Conservation (phyloP, 2,888 invertebrate genomes). For the Ceratothoa steindachneri region DNA sequence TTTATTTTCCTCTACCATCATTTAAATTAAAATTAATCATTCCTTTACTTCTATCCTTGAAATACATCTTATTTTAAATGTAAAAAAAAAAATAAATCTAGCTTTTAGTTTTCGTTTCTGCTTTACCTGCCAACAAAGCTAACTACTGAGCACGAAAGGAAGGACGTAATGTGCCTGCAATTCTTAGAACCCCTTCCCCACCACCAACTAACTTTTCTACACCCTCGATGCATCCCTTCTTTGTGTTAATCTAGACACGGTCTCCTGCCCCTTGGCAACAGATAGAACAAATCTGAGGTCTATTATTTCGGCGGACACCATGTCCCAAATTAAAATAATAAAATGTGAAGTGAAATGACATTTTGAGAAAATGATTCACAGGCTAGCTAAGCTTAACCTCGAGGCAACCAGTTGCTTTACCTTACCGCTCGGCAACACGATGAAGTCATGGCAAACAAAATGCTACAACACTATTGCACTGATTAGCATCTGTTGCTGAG, state of each 20-base stretch:
- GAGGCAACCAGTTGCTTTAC: constrained; percentile 13
- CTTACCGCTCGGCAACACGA: constrained; percentile 11
- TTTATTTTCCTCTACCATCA: too few species aligned
- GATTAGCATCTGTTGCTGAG: background rate
- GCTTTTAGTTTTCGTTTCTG: background rate
- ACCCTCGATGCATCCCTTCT: background rate
- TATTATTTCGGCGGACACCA: background rate
- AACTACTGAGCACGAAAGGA: too few species aligned
- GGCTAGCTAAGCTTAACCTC: background rate
- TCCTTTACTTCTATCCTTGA: too few species aligned
- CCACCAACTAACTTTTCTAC: too few species aligned
- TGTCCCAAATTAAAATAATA: background rate
- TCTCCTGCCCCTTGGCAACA: background rate
- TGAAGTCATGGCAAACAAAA: background rate
- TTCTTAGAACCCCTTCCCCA: too few species aligned
- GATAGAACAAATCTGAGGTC: background rate
- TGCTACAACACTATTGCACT: background rate
- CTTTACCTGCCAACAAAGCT: too few species aligned
- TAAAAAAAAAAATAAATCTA: background rate
- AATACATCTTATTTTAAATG: too few species aligned
- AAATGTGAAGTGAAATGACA: background rate
- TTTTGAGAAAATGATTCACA: background rate
- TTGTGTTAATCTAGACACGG: background rate
- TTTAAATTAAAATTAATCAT: too few species aligned
- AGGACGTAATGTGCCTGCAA: too few species aligned